Evolutionary conservation across 2,888 invertebrate genomes (phyloP).

Genomic region (Agonum fuliginosum): DNA sequence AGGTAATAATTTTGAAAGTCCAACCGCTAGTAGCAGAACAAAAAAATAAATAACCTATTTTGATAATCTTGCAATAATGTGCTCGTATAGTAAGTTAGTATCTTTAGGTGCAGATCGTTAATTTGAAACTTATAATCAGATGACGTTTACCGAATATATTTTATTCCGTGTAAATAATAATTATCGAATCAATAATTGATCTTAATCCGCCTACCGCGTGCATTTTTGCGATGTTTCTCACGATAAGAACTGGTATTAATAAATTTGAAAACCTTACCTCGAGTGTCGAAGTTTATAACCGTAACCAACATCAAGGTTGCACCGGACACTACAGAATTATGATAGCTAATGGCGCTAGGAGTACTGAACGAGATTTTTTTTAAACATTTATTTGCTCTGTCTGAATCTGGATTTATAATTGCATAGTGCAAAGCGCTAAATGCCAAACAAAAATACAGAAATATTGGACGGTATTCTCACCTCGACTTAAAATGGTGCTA

Average conservation of each 20-base stretch:
- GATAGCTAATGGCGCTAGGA: conserved; percentile 36
- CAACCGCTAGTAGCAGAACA: conserved; percentile 3
- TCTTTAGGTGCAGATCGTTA: conserved; percentile 31
- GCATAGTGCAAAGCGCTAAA: not conserved
- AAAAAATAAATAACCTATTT: conserved; percentile 33
- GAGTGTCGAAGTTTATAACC: conserved; percentile 39
- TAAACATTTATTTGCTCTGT: conserved; percentile 18
- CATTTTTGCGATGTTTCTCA: conserved; percentile 58
- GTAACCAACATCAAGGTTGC: conserved; percentile 21
- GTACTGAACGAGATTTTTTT: conserved; percentile 7
- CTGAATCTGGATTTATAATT: conserved; percentile 21
- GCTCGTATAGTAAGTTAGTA: conserved; percentile 2
- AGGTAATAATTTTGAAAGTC: conserved; percentile 21
- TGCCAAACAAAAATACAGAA: not conserved
- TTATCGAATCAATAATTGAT: conserved; percentile 55
- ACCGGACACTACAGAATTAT: conserved; percentile 31
- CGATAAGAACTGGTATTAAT: conserved; percentile 59
- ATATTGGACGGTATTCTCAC: no score
- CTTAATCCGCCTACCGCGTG: conserved; percentile 52
- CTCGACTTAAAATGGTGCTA: no score
- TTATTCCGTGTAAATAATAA: conserved; percentile 48
- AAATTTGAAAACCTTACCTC: conserved; percentile 54
- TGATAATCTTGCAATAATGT: conserved; percentile 19
- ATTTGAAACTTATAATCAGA: conserved; percentile 35
- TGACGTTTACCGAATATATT: conserved; percentile 43